phyloP scores from a whole-genome alignment of 2,113 vertebrate genomes.

The Plecotus auritus region DNA sequence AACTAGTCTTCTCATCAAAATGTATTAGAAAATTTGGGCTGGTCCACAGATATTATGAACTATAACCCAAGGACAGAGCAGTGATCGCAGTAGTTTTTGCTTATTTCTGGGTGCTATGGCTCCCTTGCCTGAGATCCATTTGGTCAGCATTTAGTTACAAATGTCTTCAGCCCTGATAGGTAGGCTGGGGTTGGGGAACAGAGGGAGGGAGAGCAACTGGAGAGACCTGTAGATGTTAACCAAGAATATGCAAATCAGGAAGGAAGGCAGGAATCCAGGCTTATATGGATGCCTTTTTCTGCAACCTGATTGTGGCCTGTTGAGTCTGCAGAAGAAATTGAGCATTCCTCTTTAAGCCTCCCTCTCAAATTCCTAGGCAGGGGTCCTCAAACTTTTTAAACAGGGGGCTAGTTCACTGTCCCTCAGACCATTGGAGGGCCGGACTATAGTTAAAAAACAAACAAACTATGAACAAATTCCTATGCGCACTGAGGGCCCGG shows the following conservation, averaged over 20 bases:
- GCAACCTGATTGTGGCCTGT: not conserved
- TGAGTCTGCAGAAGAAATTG: not conserved
- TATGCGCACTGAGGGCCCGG: too few species aligned
- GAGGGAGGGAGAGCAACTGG: not conserved
- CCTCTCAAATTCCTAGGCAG: not conserved
- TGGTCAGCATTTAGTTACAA: constrained; percentile 1
- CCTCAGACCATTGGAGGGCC: too few species aligned
- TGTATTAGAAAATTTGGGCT: not conserved
- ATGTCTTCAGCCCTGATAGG: not conserved
- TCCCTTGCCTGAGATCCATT: not conserved
- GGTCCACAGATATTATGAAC: not conserved
- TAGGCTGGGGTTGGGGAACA: not conserved
- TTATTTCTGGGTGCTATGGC: not conserved
- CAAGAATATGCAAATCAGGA: not conserved
- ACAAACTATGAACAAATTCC: too few species aligned
- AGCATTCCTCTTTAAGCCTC: not conserved
- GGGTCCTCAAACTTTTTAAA: too few species aligned
- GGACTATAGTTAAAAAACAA: too few species aligned
- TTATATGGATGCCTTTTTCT: not conserved
- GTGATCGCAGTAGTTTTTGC: not conserved
- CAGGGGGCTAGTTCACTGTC: too few species aligned
- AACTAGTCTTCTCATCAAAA: not conserved
- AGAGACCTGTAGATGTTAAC: not conserved
- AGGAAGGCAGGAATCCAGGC: not conserved
- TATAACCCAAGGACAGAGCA: not conserved